A percentile compares a stretch with the other conserved stretches of the same genome.
phyloP scores from a whole-genome alignment of 2,113 vertebrate genomes.

The Myiozetetes cayanensis region DNA sequence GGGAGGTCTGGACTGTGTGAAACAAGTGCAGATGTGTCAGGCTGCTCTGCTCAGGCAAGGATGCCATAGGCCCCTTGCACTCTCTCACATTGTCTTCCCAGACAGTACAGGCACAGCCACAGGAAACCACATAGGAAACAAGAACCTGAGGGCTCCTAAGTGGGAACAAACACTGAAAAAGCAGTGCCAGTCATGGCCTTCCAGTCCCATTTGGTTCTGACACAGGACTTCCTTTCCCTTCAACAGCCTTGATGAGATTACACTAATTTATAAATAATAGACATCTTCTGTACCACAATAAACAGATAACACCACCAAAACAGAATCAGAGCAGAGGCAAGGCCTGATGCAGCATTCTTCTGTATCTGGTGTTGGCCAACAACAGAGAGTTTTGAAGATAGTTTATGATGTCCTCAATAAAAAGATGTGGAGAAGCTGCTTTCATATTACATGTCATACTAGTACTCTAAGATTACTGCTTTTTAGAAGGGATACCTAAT shows the following conservation, averaged over 20 bases:
- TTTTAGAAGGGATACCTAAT: background rate
- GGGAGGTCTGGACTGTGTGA: background rate
- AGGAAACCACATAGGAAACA: background rate
- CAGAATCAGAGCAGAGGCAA: background rate
- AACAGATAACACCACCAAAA: background rate
- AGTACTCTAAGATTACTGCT: background rate
- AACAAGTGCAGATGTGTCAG: fast-evolving
- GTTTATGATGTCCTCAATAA: background rate
- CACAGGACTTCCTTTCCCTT: fast-evolving
- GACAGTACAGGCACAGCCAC: background rate
- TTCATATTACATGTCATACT: background rate
- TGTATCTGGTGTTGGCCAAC: background rate
- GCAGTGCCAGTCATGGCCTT: background rate
- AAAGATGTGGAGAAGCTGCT: background rate
- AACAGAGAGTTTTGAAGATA: background rate
- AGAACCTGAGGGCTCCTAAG: background rate
- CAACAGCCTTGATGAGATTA: background rate
- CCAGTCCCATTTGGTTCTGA: background rate
- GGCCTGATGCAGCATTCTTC: background rate
- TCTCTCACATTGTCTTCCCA: background rate
- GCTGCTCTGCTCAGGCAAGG: background rate
- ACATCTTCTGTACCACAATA: background rate
- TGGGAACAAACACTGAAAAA: background rate
- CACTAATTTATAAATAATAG: background rate
- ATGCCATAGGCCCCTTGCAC: background rate